Base-by-base conservation (phyloP, 2,888 invertebrate genomes). In the Microchrysa polita region DNA sequence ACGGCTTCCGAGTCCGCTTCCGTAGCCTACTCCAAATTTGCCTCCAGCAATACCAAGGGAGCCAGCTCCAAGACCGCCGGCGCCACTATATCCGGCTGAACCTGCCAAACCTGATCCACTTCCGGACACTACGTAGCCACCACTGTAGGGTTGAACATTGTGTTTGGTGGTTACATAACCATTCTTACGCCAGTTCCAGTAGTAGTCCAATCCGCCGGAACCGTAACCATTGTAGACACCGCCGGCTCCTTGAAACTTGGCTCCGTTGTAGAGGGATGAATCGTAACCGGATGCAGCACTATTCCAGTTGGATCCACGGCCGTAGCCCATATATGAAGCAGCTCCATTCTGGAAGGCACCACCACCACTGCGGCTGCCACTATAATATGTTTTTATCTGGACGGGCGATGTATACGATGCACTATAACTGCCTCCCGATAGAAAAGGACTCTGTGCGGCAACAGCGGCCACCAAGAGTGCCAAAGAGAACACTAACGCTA, bases 401-500 rank as follows among this genome's bases (percentile, higher is more conserved):
- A 40, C 1, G 9, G 34, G 61, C 7, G 61, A 34, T 5, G 61
- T 7, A 23, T 60, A 34, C 5, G 16, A 14, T 2, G 14, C 14
- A 20, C 48, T 22, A 44, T 48, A 65, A 4, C n/a, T 65, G 65
- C 20, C 10, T 7, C 16, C 2, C 65, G 22, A 65, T n/a, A 14
- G 12, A 7, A 10, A 7, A 9, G 65, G 65, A 27, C 65, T 22
- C 10, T 48, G 42, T 20, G 65, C 65, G 20, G 42, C 65, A 48
- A 65, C 65, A 20, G 42, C 53, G 20, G 57, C 69, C 42, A 55
- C 69, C 1, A 69, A 14, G 18, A 69, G 40, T 10, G 69, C 57
- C 34, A 69, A 57, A 16, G 55, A 69, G 42, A 40, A 69, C 55
- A 55, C 55, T 20, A 69, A 16, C 34, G 18, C 57, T 65, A 65